These are phyloP conservation scores for Habrosyne pyritoides DNA, from an alignment of 2,888 invertebrate genomes.

Conservation along the genomic window DNA sequence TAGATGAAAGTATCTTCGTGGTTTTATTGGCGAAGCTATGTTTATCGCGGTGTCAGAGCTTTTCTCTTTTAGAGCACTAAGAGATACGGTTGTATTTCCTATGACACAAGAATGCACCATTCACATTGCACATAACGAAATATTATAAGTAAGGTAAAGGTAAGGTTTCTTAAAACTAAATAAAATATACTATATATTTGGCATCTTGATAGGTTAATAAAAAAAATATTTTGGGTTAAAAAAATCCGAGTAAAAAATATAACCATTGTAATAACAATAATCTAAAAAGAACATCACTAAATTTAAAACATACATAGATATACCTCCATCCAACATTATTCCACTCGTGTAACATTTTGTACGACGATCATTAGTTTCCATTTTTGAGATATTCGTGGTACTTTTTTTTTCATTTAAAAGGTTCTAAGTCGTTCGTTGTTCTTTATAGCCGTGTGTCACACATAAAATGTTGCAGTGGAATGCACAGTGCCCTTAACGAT, in stretches of 20 bases:
- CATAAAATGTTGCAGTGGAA: constrained; percentile 38
- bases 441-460: constrained; percentile 32
- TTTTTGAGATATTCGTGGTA: neutral
- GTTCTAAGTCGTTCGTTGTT: constrained; percentile 7
- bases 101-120: too few relatives aligned
- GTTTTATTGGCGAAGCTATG: constrained; percentile 13
- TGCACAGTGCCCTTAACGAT: constrained; percentile 37
- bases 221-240: too few relatives aligned
- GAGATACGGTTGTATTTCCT: neutral
- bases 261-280: too few relatives aligned
- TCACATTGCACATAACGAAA: too few relatives aligned
- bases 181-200: neutral
- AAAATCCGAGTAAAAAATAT: too few relatives aligned
- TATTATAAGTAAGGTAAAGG: too few relatives aligned
- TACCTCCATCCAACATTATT: neutral
- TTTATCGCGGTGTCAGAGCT: neutral
- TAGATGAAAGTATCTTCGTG: constrained; percentile 36
- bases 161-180: neutral
- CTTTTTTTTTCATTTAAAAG: neutral
- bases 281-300: too few relatives aligned
- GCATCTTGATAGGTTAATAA: too few relatives aligned
- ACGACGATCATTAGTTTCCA: constrained; percentile 25
- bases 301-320: too few relatives aligned
- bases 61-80: neutral
- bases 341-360: constrained; percentile 12